A percentile compares a stretch with the other conserved stretches of the same genome.
Evolutionary conservation across 2,797 vertebrate species (phyloP).

Genomic region (Knipowitschia caucasica): DNA sequence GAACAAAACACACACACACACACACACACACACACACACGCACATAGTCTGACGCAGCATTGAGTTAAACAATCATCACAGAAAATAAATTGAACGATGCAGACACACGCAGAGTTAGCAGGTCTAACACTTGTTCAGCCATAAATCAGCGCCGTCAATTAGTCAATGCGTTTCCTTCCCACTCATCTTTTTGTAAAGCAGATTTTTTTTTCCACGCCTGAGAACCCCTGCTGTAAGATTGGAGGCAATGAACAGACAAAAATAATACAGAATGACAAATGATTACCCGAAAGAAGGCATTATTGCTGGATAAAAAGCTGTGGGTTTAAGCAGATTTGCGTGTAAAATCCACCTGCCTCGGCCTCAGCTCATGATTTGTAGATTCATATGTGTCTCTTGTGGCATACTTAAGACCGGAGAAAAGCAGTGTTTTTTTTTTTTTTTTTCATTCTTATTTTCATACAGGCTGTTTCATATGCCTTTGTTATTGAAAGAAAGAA

Average conservation of each 20-base stretch:
- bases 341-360: constrained; percentile 40
- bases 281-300: constrained; percentile 39
- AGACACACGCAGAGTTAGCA: constrained; percentile 23
- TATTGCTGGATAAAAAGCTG: constrained; percentile 46
- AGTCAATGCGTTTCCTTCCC: constrained; percentile 48
- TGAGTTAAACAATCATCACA: constrained; percentile 27
- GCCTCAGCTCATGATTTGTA: constrained; percentile 28
- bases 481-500: too few relatives aligned
- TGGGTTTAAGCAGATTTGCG: constrained; percentile 48
- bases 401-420: not conserved
- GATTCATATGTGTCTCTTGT: constrained; percentile 18
- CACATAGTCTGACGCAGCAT: constrained; percentile 13
- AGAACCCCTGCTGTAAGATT: constrained; percentile 52
- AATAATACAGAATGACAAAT: constrained; percentile 40
- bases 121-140: constrained; percentile 39
- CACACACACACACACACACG: constrained; percentile 22
- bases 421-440: not conserved
- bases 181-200: constrained; percentile 25
- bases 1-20: constrained; percentile 24
- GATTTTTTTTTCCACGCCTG: constrained; percentile 37
- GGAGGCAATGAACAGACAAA: constrained; percentile 40
- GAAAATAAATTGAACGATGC: constrained; percentile 7
- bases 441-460: not conserved
- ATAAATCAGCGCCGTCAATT: constrained; percentile 64
- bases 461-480: not conserved